These are phyloP conservation scores for Lamellibrachia columna DNA, from an alignment of 2,888 invertebrate genomes.

Conservation along the genomic window DNA sequence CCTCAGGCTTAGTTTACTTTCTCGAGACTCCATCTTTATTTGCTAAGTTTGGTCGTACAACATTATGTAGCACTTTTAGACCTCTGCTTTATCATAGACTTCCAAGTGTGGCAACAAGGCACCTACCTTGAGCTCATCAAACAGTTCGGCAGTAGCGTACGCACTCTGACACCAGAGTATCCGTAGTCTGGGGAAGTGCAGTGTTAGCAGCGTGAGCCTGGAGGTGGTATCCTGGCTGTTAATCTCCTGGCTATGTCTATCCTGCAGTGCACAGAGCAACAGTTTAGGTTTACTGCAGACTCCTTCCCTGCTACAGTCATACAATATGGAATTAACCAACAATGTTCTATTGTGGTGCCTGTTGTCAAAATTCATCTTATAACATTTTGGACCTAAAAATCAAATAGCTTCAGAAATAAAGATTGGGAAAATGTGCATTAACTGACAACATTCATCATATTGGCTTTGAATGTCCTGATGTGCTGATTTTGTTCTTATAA, in stretches of 20 bases:
- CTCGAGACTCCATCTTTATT: background rate
- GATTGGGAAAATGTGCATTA: background rate
- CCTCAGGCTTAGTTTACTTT: background rate
- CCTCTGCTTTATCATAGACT: background rate
- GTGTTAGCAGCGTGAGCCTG: conserved; percentile 88
- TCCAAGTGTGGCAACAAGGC: background rate
- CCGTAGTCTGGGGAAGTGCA: conserved; percentile 92
- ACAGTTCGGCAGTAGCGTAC: conserved; percentile 93
- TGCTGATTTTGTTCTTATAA: background rate
- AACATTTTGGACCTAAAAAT: background rate
- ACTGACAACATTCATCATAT: background rate
- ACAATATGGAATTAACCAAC: background rate
- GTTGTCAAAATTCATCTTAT: background rate
- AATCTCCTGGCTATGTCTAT: conserved; percentile 69
- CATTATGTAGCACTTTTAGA: background rate
- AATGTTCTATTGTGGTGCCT: background rate
- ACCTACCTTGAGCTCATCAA: conserved; percentile 88
- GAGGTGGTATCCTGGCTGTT: conserved; percentile 83
- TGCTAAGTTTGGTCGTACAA: background rate
- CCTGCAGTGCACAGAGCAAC: background rate
- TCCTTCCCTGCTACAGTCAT: background rate
- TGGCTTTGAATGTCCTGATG: no score
- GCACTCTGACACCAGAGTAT: conserved; percentile 97
- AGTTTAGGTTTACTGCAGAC: background rate
- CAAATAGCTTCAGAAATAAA: background rate